Evolutionary conservation across 2,888 invertebrate species (phyloP), one percentile per base, ranked within the genome.

Genomic region (Apantesis nais): DNA sequence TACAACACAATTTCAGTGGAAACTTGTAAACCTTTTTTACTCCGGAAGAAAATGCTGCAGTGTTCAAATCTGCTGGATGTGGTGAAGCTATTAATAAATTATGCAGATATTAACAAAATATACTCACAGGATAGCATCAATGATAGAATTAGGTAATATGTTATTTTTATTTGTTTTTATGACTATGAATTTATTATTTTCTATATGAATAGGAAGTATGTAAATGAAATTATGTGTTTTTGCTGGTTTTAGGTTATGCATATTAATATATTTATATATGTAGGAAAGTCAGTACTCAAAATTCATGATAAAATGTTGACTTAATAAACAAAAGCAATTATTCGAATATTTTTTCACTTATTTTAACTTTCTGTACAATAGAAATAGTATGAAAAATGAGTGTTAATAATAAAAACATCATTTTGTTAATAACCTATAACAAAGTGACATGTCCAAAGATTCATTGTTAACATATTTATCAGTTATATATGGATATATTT

Each of bases 21-120:
- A 86, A 90, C 92, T 29, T 93, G 94, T 73, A 93, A 92, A 80
- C 94, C 94, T 39, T 85, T 90, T 71, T 55, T 81, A 22, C 81
- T 95, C 66, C 87, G 94, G 67, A 94, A 86, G 67, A 92, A 88
- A 76, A 81, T 95, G 70, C 83, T 91, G 61, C 93, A 93, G 73
- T 95, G 90, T 80, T 74, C 88, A n/a, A 93, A 89, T 81, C 79
- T 95, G 29, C 77, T 94, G 63, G 94, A 95, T 71, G 87, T 93
- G 65, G 89, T 95, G 0, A 93, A 92, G 78, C 87, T 91, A 73
- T 82, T 95, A 58, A 81, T 93, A 2, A 85, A 80, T 70, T 74
- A 91, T 84, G 78, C 91, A 70, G 94, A 95, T 79, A 66, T 90
- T 16, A 90, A 88, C 65, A 92, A 90, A 85, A 74, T 94, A 67